Percentiles rank a stretch among this genome's conserved stretches.
Evolutionary conservation across 1,140 invertebrate species (phyloP).

Genomic region (Coelopa frigida): DNA sequence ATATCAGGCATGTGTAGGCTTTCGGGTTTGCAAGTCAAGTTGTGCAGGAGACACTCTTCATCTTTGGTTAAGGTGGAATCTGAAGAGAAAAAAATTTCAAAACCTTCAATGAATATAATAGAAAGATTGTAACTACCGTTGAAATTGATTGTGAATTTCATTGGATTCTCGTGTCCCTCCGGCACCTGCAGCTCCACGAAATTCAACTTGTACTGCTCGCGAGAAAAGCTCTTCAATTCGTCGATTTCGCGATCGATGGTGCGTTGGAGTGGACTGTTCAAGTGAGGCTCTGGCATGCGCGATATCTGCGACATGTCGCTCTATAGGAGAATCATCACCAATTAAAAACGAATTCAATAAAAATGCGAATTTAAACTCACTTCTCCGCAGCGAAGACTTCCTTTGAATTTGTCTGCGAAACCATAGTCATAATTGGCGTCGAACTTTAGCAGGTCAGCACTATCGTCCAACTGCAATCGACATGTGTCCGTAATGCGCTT

Average conservation of each 20-base stretch:
- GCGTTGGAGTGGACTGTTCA: conserved; percentile 29
- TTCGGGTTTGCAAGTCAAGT: conserved; percentile 20
- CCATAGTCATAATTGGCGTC: conserved; percentile 29
- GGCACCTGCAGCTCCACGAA: conserved; percentile 40
- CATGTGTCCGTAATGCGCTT: conserved; percentile 38
- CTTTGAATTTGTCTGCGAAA: conserved; percentile 24
- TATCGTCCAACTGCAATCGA: conserved; percentile 26
- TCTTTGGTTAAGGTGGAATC: conserved; percentile 31
- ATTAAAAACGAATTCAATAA: neutral
- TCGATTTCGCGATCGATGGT: conserved; percentile 27
- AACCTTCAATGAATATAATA: neutral
- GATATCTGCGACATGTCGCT: conserved; percentile 17
- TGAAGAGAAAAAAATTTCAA: conserved; percentile 2
- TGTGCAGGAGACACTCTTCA: conserved; percentile 32
- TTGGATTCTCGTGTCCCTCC: conserved; percentile 37
- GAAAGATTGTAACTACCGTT: conserved; percentile 13
- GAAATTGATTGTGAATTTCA: conserved; percentile 31
- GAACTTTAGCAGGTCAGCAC: conserved; percentile 22
- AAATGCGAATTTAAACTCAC: conserved; percentile 21
- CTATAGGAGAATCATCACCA: neutral
- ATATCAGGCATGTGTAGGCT: conserved; percentile 11
- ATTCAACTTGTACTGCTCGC: conserved; percentile 41
- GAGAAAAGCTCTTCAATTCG: conserved; percentile 34
- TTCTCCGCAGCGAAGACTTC: conserved; percentile 17
- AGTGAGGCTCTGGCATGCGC: conserved; percentile 26